Evolutionary conservation across 2,797 vertebrate genomes (phyloP), one percentile per base, ranked within the genome.

Genomic region (Coregonus ussuriensis): DNA sequence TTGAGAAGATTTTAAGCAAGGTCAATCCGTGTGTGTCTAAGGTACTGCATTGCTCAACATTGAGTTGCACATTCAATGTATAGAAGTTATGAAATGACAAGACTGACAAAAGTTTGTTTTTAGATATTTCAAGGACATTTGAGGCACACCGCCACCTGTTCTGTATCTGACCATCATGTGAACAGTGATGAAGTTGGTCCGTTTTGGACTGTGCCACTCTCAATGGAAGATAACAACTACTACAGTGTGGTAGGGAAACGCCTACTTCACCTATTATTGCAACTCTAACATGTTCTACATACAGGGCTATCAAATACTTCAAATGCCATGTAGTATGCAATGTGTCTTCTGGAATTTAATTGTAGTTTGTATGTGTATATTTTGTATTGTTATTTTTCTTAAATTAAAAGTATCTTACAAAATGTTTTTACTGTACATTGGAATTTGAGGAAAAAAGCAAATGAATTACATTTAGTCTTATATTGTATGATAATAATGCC

Each of bases 201-300:
- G 0, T 94, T 92, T 72, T 90, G 92, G 88, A 74, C 84, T 78
- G 83, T 94, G 70, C 86, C 89, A 37, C 81, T 95, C 15, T 3
- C 83, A 0, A 54, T 94, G 16, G 25, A 78, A 15, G n/a, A 41
- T 9, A 47, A 47, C 4, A 0, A 21, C 7, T 21, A 3, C 37
- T 89, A 83, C 56, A 86, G 69, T 0, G 86, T 94, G 91, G 93
- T 94, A n/a, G 81, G 83, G 78, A 67, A 41, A 9, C 0, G 0
- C 9, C 41, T 47, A 9, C 0, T 9, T 11, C 41, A 47, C 41
- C 7, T 47, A 9, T 47, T 9, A 41, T 41, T 9, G 41, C 41
- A 41, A 9, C 41, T 41, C 41, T 41, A 2, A 41, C 41, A 41
- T 41, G 41, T 41, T 41, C 7, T 41, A 41, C 7, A 41, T 41